A percentile compares a stretch with the other conserved stretches of the same genome.
Evolutionary conservation across 2,797 vertebrate species (phyloP).

Genomic region (Intellagama lesueurii): DNA sequence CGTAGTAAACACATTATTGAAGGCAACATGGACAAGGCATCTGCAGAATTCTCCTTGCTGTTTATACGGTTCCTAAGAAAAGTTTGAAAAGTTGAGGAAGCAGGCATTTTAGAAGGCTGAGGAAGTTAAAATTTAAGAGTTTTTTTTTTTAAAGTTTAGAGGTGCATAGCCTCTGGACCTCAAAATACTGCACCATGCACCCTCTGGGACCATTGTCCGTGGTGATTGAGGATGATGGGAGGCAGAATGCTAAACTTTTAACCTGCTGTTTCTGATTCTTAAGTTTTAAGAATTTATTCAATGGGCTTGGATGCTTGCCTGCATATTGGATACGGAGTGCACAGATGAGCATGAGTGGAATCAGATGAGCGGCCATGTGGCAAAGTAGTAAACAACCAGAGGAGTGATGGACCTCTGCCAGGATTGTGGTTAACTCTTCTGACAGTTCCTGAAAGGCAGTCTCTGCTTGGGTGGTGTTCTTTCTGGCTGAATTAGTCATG

Average conservation of each 20-base stretch:
- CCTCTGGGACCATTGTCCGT: neutral
- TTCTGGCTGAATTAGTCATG: neutral
- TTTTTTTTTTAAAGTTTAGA: too few relatives aligned
- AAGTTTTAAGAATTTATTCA: neutral
- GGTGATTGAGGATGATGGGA: neutral
- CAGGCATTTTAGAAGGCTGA: neutral
- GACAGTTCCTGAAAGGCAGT: neutral
- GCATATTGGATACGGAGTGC: neutral
- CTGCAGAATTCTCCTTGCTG: too few relatives aligned
- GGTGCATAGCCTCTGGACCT: neutral
- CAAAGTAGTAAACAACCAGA: neutral
- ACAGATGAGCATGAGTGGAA: rapidly evolving
- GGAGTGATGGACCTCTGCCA: neutral
- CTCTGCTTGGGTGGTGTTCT: neutral
- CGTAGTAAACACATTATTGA: too few relatives aligned
- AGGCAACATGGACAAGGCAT: too few relatives aligned
- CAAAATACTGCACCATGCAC: neutral
- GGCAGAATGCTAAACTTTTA: neutral
- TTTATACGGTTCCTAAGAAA: too few relatives aligned
- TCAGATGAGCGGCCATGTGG: neutral
- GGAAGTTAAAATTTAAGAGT: neutral
- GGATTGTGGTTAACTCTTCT: rapidly evolving
- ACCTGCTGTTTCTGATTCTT: neutral
- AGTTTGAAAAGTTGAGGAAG: neutral
- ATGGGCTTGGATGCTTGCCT: neutral